Percentiles rank a stretch among this genome's conserved stretches.
phyloP scores from a whole-genome alignment of 2,113 vertebrate species.

The Trichechus manatus region DNA sequence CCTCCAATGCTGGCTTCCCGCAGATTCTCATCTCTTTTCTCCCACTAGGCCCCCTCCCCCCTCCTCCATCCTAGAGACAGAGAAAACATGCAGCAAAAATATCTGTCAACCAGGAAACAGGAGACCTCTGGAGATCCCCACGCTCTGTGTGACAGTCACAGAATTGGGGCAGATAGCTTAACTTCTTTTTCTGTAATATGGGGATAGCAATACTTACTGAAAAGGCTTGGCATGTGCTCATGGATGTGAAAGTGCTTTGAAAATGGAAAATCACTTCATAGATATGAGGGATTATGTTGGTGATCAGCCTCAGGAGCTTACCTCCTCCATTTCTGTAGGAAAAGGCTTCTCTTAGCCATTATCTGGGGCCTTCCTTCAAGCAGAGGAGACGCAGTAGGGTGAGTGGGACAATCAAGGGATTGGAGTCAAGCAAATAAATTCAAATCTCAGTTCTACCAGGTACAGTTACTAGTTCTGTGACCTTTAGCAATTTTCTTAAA shows the following conservation, averaged over 20 bases:
- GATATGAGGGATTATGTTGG: not conserved
- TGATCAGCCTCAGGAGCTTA: not conserved
- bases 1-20: not conserved
- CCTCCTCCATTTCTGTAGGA: not conserved
- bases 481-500: not conserved
- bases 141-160: not conserved
- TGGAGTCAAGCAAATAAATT: not conserved
- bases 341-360: no score
- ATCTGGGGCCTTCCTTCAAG: not conserved
- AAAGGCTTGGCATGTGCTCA: not conserved
- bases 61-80: not conserved
- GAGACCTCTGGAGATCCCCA: slow-evolving; percentile 3
- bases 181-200: not conserved
- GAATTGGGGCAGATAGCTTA: not conserved
- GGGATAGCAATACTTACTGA: not conserved
- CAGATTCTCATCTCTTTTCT: not conserved
- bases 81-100: not conserved
- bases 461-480: not conserved
- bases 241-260: not conserved
- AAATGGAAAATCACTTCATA: not conserved
- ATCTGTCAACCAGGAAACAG: not conserved
- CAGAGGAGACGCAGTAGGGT: not conserved
- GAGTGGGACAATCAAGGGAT: not conserved
- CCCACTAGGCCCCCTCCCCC: not conserved
- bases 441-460: not conserved